Conservation (phyloP, 37 sponge, comb jelly and placozoan species). For the Ianthella basta region DNA sequence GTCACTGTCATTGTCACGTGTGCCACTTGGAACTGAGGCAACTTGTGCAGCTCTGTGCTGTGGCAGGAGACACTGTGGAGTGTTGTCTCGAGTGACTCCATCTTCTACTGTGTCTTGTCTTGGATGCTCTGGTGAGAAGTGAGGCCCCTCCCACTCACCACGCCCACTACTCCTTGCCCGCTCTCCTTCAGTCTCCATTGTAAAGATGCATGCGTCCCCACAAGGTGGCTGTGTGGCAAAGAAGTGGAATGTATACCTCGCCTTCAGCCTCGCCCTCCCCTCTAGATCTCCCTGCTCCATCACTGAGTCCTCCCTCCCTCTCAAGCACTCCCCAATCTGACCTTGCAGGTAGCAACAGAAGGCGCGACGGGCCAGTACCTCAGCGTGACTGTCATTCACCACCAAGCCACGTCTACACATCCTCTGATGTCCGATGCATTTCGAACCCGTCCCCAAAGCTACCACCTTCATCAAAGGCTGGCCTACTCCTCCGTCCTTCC, state of each 20-base stretch:
- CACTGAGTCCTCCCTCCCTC: not conserved
- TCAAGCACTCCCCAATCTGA: not conserved
- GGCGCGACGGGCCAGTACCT: conserved; percentile 74
- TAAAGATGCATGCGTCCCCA: conserved; percentile 30
- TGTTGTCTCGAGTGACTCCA: too few relatives aligned
- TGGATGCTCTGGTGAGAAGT: too few relatives aligned
- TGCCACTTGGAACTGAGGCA: not conserved
- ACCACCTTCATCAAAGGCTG: conserved; percentile 51
- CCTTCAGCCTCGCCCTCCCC: conserved; percentile 3
- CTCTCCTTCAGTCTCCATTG: not conserved
- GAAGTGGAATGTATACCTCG: conserved; percentile 59
- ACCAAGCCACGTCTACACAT: conserved; percentile 68
- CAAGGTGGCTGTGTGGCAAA: conserved; percentile 79
- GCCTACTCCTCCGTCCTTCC: not conserved
- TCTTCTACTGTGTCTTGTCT: too few relatives aligned
- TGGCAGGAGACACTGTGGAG: too few relatives aligned
- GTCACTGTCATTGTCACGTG: not conserved
- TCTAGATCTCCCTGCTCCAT: not conserved
- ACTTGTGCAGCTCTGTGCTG: too few relatives aligned
- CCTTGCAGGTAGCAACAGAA: conserved; percentile 60
- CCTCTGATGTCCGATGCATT: conserved; percentile 83
- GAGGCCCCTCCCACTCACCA: too few relatives aligned
- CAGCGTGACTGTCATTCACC: conserved; percentile 90
- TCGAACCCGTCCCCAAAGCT: conserved; percentile 91
- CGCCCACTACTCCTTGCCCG: too few relatives aligned